Conservation (phyloP, 2,113 vertebrate genomes). For the Cygnus buccinator region DNA sequence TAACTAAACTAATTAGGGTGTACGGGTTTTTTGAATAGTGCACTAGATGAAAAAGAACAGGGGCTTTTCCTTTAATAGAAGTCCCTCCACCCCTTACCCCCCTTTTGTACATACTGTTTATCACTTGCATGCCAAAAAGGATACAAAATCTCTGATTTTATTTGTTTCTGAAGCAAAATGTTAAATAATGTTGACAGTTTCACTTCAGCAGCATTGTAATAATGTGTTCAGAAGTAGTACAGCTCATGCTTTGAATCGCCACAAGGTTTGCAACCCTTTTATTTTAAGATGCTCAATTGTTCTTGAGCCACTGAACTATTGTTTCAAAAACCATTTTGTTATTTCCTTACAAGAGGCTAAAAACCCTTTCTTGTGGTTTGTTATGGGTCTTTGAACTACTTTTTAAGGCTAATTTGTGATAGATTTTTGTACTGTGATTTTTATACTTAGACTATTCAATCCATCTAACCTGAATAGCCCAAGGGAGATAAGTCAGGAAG, state of each 20-base stretch:
- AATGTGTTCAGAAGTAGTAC: neutral
- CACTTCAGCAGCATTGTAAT: neutral
- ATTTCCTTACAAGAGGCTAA: conserved; percentile 62
- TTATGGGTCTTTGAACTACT: conserved; percentile 46
- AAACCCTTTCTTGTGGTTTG: conserved; percentile 44
- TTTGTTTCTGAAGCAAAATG: neutral
- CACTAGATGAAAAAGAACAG: neutral
- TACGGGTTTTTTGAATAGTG: neutral
- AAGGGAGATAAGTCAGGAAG: conserved; percentile 38
- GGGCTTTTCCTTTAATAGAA: neutral
- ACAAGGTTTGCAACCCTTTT: conserved; percentile 2
- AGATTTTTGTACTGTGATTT: conserved; percentile 32
- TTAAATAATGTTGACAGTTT: neutral
- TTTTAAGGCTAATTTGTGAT: conserved; percentile 44
- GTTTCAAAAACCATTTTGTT: conserved; percentile 42
- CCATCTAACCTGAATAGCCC: conserved; percentile 49
- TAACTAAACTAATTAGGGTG: neutral
- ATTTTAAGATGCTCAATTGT: conserved; percentile 57
- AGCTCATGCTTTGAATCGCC: conserved; percentile 11
- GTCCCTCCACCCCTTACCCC: neutral
- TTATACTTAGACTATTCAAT: conserved; percentile 33
- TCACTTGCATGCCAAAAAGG: neutral
- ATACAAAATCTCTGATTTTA: neutral
- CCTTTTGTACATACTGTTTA: neutral
- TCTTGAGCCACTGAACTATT: conserved; percentile 4